Evolutionary conservation across 2,113 vertebrate genomes (phyloP).

Genomic region (Dasyornis broadbenti): DNA sequence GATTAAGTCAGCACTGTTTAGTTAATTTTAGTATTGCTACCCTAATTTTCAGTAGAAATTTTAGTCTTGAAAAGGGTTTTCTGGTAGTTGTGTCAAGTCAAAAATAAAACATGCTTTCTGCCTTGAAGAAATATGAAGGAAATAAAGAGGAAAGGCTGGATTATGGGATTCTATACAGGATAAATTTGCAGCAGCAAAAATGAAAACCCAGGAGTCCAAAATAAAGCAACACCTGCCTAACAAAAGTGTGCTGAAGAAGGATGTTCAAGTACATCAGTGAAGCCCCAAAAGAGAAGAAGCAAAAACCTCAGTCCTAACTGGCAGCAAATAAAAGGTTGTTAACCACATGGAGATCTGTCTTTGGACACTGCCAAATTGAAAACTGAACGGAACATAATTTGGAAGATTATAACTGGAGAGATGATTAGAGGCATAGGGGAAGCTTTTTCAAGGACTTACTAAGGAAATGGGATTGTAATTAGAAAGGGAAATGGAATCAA

Average conservation of each 20-base stretch:
- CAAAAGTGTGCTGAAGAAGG: background rate
- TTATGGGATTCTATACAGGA: background rate
- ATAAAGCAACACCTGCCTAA: conserved; percentile 5
- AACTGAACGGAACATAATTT: conserved; percentile 71
- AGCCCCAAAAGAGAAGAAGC: conserved; percentile 20
- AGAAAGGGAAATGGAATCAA: conserved; percentile 70
- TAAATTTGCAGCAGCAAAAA: background rate
- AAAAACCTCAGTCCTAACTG: conserved; percentile 57
- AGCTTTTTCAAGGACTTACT: conserved; percentile 70
- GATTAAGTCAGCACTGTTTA: background rate
- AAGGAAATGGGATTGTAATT: conserved; percentile 74
- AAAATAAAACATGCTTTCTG: background rate
- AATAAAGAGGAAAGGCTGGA: background rate
- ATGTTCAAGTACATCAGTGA: background rate
- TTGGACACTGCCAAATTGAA: conserved; percentile 68
- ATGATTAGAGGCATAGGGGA: conserved; percentile 71
- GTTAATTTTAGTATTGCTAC: background rate
- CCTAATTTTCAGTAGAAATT: background rate
- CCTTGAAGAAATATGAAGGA: background rate
- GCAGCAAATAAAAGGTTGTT: conserved; percentile 67
- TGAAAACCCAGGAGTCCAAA: background rate
- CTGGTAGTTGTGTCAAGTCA: background rate
- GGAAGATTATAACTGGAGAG: conserved; percentile 70
- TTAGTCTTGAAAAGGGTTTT: background rate
- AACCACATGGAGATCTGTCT: conserved; percentile 69